Conservation (phyloP, 2,888 invertebrate species). For the Catocala fraxini region DNA sequence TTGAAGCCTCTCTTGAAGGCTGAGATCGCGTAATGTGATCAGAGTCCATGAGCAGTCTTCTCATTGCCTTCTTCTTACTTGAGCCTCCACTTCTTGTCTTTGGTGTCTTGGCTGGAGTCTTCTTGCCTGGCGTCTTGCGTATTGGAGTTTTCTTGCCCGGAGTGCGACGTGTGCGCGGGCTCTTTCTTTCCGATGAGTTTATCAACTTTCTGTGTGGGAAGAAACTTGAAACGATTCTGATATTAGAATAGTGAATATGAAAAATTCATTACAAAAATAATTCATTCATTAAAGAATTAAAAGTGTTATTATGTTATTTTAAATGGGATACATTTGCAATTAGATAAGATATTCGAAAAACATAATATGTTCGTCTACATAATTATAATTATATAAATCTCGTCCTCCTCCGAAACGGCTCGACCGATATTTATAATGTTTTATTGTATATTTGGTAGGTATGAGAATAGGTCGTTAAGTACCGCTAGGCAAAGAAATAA, state of each 20-base stretch:
- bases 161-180: slow-evolving; percentile 83
- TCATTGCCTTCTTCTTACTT: slow-evolving; percentile 87
- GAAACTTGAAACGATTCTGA: slow-evolving; percentile 71
- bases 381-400: no score
- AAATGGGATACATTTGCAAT: no score
- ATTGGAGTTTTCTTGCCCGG: slow-evolving; percentile 81
- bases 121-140: slow-evolving; percentile 82
- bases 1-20: slow-evolving; percentile 86
- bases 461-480: no score
- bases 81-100: slow-evolving; percentile 88
- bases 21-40: slow-evolving; percentile 70
- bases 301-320: no score
- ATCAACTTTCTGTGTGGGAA: slow-evolving; percentile 84
- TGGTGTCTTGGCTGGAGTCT: slow-evolving; percentile 87
- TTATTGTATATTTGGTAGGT: no score
- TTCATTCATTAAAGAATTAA: no score
- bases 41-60: slow-evolving; percentile 78
- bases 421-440: no score
- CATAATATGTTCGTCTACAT: no score
- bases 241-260: slow-evolving; percentile 53
- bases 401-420: no score
- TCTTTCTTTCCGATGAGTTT: slow-evolving; percentile 76
- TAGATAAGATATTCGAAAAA: no score
- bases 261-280: no score
- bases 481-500: no score